Base-by-base conservation (phyloP, 2,113 vertebrate genomes). In the Mola mola region DNA sequence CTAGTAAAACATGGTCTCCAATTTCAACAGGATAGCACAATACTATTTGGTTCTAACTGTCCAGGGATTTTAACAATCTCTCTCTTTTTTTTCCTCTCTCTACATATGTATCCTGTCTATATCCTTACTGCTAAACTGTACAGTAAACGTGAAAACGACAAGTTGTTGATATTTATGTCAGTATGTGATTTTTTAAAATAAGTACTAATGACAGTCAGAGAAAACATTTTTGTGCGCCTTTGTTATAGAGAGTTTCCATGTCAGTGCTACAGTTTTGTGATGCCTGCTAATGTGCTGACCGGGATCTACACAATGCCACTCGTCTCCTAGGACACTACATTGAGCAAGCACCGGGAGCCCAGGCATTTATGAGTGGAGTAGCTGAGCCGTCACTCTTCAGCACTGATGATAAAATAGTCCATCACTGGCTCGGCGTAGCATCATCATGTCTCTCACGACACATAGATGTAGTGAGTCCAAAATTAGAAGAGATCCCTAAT, bases 201-300 rank as follows among this genome's bases (percentile, higher is more conserved):
- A 43, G n/a, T 51, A 5, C n/a, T 46, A 31, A 40, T 20, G 59
- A 36, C 40, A 63, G 53, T 41, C 24, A 38, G 16, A 58, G 42
- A 71, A 62, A 78, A 66, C 44, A 66, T 4, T 59, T 36, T 36
- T 15, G 3, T 4, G 33, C 42, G 50, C 58, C 42, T 72, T 59
- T 78, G 40, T 24, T 44, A n/a, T 44, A 57, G 22, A 72, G 49
- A 28, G 17, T 41, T 47, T 57, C 15, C 51, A 20, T 63, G 57
- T 16, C 51, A 44, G 26, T 29, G 34, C 21, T n/a, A 25, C 16
- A 44, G 49, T n/a, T n/a, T 49, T 40, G 37, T 59, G 25, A 65
- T 55, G 60, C 58, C 25, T 34, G 47, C 26, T 41, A 70, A 65
- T 41, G 62, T 33, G 12, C 46, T 43, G 48, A 75, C 59, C 53